Evolutionary conservation across 2,888 invertebrate genomes (phyloP), one percentile per base, ranked within the genome.

Genomic region (Formica aserva): DNA sequence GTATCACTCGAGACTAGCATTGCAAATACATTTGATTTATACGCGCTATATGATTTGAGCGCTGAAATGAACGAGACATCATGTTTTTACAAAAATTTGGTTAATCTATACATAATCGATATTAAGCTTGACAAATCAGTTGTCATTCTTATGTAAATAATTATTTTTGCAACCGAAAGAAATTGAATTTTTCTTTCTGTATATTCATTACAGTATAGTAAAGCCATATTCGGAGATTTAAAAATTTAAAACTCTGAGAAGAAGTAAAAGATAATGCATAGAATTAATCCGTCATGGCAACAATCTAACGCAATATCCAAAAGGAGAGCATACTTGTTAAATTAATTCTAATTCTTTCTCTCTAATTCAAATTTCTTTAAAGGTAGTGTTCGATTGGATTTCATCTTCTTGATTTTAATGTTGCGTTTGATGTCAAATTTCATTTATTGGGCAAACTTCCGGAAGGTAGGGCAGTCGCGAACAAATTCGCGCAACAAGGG

Each of bases 1-100:
- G 57, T 72, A n/a, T 77, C 22, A 41, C 13, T 72, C 72, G 74
- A 78, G 78, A 78, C 60, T 8, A 60, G 74, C 74, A 60, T 77
- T 41, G 72, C 45, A 77, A 77, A 32, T 71, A 41, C 22, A 15
- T 15, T 45, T 35, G 41, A 72, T 60, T 57, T 72, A 1, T 57
- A 45, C n/a, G 22, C 22, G 41, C n/a, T 18, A 1, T 69, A 41
- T 11, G 69, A 69, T 77, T 67, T 26, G 35, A 38, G 18, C 3
- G 3, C 9, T 22, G 6, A 3, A 3, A 18, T 32, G 45, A 26
- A 63, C 8, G 29, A 65, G 15, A 32, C 15, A 5, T 74, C 15
- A 1, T 41, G 13, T 8, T n/a, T 60, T 60, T 62, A 41, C 13
- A 18, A 4, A 60, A 15, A 2, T 74, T 1, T 41, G 5, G 11